Base-by-base conservation (phyloP, 2,113 vertebrate genomes). In the Lophura nycthemera region DNA sequence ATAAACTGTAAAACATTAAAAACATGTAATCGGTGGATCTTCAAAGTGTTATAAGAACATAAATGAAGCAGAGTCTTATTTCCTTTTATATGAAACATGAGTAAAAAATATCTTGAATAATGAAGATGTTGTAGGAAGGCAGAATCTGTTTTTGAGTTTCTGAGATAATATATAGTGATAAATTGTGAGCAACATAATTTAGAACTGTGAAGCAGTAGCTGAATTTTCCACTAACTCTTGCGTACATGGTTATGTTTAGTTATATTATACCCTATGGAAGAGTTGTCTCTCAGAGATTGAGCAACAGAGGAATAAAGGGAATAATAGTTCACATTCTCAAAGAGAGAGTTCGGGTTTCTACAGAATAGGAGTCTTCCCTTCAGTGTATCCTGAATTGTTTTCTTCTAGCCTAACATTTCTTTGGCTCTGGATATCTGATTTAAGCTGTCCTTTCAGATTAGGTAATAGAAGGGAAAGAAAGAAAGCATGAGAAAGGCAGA, bases 1-100 rank as follows among this genome's bases (percentile, higher is more conserved):
- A 38, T n/a, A 65, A 25, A 57, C n/a, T 48, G 8, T n/a, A 76
- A 80, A 71, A 32, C 8, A n/a, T 30, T 0, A 0, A 0, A 64
- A 82, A 5, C 7, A 8, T 42, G 8, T 42, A 57, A 32, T 45
- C 78, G 56, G 11, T 63, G 27, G 27, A 77, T 27, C 75, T 40
- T 86, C 20, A 88, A 79, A 22, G 8, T 5, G 3, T 56, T 52
- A 36, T 54, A 66, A 59, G 27, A 88, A 59, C 42, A 6, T 36
- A 60, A 85, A 20, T 24, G 50, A 83, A 83, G 5, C 5, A 47
- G 56, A 61, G 5, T n/a, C 6, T 38, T 91, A 7, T 47, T 82
- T 43, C 10, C 50, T 0, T 2, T 74, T 50, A 38, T 27, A 60
- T 72, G 16, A 82, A 72, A 75, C 18, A 56, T 5, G 7, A 65